Evolutionary conservation across 2,113 vertebrate species (phyloP), one percentile per base, ranked within the genome.

Genomic region (Pelusios castaneus): DNA sequence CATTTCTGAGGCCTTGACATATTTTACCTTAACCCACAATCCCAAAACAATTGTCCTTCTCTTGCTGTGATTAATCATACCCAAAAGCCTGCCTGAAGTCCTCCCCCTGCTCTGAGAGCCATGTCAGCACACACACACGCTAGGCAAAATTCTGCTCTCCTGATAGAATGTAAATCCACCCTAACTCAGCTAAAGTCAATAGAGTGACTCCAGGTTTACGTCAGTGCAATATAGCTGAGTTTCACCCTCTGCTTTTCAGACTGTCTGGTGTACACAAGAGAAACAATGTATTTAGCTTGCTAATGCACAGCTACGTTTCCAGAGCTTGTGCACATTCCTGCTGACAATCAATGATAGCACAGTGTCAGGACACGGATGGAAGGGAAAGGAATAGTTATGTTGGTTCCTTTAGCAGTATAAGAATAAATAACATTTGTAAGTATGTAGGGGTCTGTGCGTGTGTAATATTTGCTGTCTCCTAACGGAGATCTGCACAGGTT

Each of bases 1-100:
- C 29, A 0, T 0, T 43, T 56, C 10, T 2, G 4, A 4, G 41
- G 6, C 24, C 38, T 55, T 31, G 3, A 9, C 1, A 22, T 7
- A 5, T n/a, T n/a, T 52, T 78, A 8, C 29, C 45, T 78, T 25
- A 81, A 34, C 41, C 45, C 55, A 78, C 34, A 51, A 55, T 75
- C n/a, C 41, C n/a, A 63, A 52, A 31, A 47, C 63, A 47, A 12
- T 8, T 96, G 79, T 16, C 11, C 60, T 77, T 9, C 1, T 24
- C 89, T 45, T 92, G 75, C 73, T 51, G 55, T 45, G 45, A 84
- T 41, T 0, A 0, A 29, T 63, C 16, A 34, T n/a, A 86, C 19
- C 80, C 84, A 78, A 11, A 21, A 12, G 45, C 12, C 54, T 63
- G 10, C 60, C 76, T 85, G 60, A 76, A 2, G 7, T 77, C 82